Conservation (phyloP, 2,888 invertebrate genomes). For the Cremastinae sp. region DNA sequence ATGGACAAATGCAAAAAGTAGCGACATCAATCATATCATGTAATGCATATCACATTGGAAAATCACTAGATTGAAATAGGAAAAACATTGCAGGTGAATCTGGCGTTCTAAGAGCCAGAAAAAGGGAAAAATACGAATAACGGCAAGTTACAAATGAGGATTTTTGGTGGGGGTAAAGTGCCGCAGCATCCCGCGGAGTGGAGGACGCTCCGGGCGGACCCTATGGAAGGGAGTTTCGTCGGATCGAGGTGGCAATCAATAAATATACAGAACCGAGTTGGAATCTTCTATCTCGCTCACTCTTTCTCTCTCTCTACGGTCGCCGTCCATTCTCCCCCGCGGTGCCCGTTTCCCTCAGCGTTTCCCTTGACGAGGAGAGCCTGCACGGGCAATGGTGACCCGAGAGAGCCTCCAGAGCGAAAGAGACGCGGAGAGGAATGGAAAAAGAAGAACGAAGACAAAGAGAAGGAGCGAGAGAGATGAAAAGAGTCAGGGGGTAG, state of each 20-base stretch:
- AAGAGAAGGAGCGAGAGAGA: constrained; percentile 12
- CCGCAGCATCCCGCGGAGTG: constrained; percentile 54
- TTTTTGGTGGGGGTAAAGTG: constrained; percentile 59
- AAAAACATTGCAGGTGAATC: neutral
- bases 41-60: too few relatives aligned
- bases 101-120: neutral
- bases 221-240: constrained; percentile 40
- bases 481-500: constrained; percentile 41
- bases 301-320: constrained; percentile 11
- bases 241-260: constrained; percentile 79
- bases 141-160: constrained; percentile 54
- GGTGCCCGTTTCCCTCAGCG: constrained; percentile 66
- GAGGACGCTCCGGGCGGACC: constrained; percentile 53
- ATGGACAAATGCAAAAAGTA: too few relatives aligned
- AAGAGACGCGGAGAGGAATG: constrained; percentile 28
- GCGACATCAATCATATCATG: too few relatives aligned
- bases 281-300: constrained; percentile 36
- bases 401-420: constrained; percentile 49
- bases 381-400: constrained; percentile 52
- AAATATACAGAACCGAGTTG: constrained; percentile 78
- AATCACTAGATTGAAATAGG: too few relatives aligned
- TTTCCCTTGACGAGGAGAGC: constrained; percentile 55
- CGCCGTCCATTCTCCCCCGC: constrained; percentile 14
- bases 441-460: constrained; percentile 25
- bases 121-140: constrained; percentile 28